phyloP scores from a whole-genome alignment of 2,113 vertebrate species.

The Prionailurus viverrinus region DNA sequence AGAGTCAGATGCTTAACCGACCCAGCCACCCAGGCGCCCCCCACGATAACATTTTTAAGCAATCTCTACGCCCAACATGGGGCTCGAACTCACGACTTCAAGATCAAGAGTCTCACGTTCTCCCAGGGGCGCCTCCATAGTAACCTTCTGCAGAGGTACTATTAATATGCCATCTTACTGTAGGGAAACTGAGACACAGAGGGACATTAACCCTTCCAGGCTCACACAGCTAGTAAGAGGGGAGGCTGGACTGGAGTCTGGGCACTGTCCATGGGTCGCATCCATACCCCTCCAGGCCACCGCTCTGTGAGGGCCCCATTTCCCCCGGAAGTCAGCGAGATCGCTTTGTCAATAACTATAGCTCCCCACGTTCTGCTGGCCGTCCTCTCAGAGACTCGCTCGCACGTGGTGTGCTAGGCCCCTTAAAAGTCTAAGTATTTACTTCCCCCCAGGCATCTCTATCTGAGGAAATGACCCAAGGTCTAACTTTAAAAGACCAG shows the following conservation, averaged over 20 bases:
- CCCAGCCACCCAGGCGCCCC: too few relatives aligned
- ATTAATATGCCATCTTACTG: not conserved
- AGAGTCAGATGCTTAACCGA: too few relatives aligned
- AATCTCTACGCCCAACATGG: not conserved
- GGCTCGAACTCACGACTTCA: not conserved
- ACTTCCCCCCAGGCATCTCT: not conserved
- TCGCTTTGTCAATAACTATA: too few relatives aligned
- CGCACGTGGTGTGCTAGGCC: not conserved
- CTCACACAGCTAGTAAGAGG: not conserved
- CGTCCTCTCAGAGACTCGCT: too few relatives aligned
- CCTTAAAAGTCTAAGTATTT: not conserved
- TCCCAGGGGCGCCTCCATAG: not conserved
- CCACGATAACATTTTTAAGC: not conserved
- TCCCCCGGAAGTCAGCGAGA: not conserved
- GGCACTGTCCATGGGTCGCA: not conserved
- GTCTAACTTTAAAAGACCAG: not conserved
- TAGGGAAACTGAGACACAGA: not conserved
- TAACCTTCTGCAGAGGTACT: not conserved
- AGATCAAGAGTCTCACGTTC: not conserved
- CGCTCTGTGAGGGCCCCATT: not conserved
- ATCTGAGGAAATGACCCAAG: not conserved
- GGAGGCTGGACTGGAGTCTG: not conserved
- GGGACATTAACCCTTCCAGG: not conserved
- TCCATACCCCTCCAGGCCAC: not conserved
- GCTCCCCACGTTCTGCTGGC: too few relatives aligned